Evolutionary conservation across 2,888 invertebrate species (phyloP), one percentile per base, ranked within the genome.

Genomic region (Heterodera filipjevi): DNA sequence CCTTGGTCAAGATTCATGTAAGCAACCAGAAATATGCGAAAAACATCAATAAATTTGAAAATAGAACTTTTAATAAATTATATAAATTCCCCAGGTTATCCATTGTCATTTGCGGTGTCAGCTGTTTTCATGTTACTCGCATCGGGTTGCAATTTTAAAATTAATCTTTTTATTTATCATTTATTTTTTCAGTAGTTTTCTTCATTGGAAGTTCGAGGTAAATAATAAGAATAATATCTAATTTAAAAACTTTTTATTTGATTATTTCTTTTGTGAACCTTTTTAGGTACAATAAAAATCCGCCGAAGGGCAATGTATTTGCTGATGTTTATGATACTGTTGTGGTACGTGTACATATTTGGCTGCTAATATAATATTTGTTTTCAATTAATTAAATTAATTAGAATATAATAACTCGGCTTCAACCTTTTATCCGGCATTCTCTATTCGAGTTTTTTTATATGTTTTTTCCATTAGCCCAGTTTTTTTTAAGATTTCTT

Each of bases 81-180:
- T 49, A 3, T 19, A 14, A 49, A 14, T 49, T 35, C 71, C 72
- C 46, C 35, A 81, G 81, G 94, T 87, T 96, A 92, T 90, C 94
- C 93, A 0, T 90, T 94, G 81, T 95, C 96, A 0, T 96, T 96
- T 89, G 94, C 95, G 0, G 93, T 96, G 3, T 96, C 96, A 0
- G 94, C 95, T 0, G 86, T 93, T 73, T 92, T 96, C 0, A 96
- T 96, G 95, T 89, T 94, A 32, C 80, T 93, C 8, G 93, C 96
- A 0, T 92, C 95, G 80, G 94, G 94, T 27, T 92, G 96, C 39
- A 53, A 44, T 73, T 46, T 12, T 3, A 59, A 59, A 59, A 59
- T 59, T 0, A 49, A 2, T 27, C 27, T 59, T 10, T 30, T n/a
- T 5, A n/a, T 22, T 6, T 5, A 49, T 16, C 3, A 10, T 19